phyloP scores from a whole-genome alignment of 1,140 invertebrate species.

The Solen grandis region DNA sequence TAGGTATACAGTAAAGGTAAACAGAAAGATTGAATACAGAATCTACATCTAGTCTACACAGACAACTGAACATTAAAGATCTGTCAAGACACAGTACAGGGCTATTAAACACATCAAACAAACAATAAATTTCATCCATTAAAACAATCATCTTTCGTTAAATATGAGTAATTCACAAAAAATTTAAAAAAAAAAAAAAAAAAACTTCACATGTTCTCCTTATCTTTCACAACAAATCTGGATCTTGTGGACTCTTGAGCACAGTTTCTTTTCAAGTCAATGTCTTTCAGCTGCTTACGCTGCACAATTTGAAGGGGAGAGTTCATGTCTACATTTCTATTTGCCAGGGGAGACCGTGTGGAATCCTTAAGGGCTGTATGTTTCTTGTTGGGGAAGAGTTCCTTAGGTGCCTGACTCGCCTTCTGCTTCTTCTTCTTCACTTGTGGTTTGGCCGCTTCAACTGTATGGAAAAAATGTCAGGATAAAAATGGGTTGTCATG shows the following conservation, averaged over 20 bases:
- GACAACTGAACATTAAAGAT: too few relatives aligned
- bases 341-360: constrained; percentile 38
- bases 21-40: too few relatives aligned
- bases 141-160: too few relatives aligned
- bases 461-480: too few relatives aligned
- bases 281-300: constrained; percentile 46
- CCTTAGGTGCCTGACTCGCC: constrained; percentile 20
- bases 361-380: constrained; percentile 3
- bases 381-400: constrained; percentile 34
- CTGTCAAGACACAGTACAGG: too few relatives aligned
- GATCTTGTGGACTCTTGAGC: constrained; percentile 27
- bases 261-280: constrained; percentile 37
- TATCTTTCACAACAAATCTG: constrained; percentile 37
- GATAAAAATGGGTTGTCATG: too few relatives aligned
- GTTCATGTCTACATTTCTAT: constrained; percentile 41
- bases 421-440: constrained; percentile 38
- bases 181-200: too few relatives aligned
- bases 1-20: too few relatives aligned
- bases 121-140: too few relatives aligned
- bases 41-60: too few relatives aligned
- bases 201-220: constrained; percentile 52
- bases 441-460: neutral
- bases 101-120: too few relatives aligned
- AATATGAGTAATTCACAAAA: too few relatives aligned
- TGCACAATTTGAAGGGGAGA: constrained; percentile 46